Evolutionary conservation across 2,797 vertebrate species (phyloP), one percentile per base, ranked within the genome.

Genomic region (Vespertilio murinus): DNA sequence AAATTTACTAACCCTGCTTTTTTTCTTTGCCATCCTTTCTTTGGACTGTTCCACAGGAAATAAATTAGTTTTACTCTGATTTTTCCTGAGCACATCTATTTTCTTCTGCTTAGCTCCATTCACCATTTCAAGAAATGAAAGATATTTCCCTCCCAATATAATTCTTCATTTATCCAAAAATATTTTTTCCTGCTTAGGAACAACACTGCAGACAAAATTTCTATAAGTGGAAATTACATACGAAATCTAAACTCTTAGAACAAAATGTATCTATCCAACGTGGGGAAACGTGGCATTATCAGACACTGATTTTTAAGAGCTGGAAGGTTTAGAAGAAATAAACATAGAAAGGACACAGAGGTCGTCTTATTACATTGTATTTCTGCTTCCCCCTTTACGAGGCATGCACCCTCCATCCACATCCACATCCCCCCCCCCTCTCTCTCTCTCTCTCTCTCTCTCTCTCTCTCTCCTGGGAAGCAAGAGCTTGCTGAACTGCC

Each of bases 51-150:
- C 54, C 87, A 74, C 47, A 69, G 33, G 33, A 83, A 80, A 38
- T 23, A 88, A 54, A 75, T 59, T 47, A n/a, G 47, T 85, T 85
- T 74, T 59, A 79, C 22, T 77, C 18, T 52, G 59, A 61, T 54
- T 92, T 93, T 89, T 90, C 74, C 69, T 77, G 65, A 42, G 22
- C 11, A 90, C 30, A 75, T 65, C 64, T 54, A 91, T 74, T 83
- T 92, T 82, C 82, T 95, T 92, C 81, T 93, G 61, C n/a, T 90
- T 45, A 74, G 54, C 33, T 95, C 83, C 67, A 82, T 52, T 83
- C 77, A 83, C n/a, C 93, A 90, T 64, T 95, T 90, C 71, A 90
- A 94, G 52, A 81, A 92, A 91, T 74, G 40, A 96, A 94, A 94
- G 90, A 23, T 13, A 90, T 78, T 88, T 91, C 38, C 40, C 59